Percentiles rank a stretch among this genome's conserved stretches.
Conservation (phyloP, 2,888 invertebrate genomes). For the Eristalis tenax region DNA sequence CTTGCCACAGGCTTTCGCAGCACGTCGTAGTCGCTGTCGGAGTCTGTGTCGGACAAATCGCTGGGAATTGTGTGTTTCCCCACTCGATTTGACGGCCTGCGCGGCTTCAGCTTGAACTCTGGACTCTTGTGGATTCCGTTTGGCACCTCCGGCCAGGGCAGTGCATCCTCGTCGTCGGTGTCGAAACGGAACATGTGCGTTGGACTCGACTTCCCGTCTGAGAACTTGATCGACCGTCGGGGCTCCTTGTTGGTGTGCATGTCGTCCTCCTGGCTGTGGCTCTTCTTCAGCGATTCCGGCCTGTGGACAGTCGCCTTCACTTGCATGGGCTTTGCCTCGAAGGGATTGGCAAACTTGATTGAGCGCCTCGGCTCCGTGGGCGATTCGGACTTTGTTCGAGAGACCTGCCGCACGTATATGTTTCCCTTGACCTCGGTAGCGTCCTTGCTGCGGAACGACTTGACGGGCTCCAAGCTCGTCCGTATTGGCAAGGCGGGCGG, state of each 20-base stretch:
- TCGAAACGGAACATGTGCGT: slow-evolving; percentile 54
- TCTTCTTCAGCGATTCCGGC: not conserved
- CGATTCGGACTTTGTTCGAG: slow-evolving; percentile 36
- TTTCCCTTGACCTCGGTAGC: slow-evolving; percentile 25
- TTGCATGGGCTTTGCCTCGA: slow-evolving; percentile 8
- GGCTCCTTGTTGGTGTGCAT: slow-evolving; percentile 18
- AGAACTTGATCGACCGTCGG: slow-evolving; percentile 75
- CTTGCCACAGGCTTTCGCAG: not conserved
- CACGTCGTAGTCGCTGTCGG: slow-evolving; percentile 23
- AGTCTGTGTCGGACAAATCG: slow-evolving; percentile 37
- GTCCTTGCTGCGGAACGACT: slow-evolving; percentile 51
- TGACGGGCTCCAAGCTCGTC: slow-evolving; percentile 74
- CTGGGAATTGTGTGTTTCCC: slow-evolving; percentile 19
- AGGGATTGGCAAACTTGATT: slow-evolving; percentile 43
- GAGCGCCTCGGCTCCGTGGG: slow-evolving; percentile 35
- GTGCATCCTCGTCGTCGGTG: slow-evolving; percentile 28
- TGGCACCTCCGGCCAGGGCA: not conserved
- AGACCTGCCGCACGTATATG: slow-evolving; percentile 34
- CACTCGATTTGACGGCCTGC: not conserved
- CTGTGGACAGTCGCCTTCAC: slow-evolving; percentile 41
- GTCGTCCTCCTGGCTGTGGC: not conserved
- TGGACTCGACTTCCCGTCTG: slow-evolving; percentile 61
- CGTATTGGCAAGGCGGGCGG: slow-evolving; percentile 76
- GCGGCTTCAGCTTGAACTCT: not conserved
- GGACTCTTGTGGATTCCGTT: slow-evolving; percentile 2